These are phyloP conservation scores for Melanogrammus aeglefinus DNA, from an alignment of 2,797 vertebrate species.

Conservation along the genomic window DNA sequence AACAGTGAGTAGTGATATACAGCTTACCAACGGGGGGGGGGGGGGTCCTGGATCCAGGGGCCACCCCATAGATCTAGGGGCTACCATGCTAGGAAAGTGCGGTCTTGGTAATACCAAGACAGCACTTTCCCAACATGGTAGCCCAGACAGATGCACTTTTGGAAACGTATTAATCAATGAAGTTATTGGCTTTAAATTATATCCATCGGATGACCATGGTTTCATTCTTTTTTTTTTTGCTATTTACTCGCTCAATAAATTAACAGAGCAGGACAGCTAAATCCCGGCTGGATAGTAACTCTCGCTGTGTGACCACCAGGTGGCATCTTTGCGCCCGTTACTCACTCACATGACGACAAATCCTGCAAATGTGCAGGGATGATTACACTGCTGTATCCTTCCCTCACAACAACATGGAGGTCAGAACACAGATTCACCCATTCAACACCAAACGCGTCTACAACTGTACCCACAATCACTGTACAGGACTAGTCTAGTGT, in stretches of 20 bases:
- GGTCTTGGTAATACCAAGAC: not conserved
- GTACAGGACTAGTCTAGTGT: not conserved
- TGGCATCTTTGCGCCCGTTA: constrained; percentile 41
- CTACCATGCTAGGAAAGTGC: no score
- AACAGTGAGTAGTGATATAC: not conserved
- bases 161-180: not conserved
- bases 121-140: constrained; percentile 7
- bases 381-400: not conserved
- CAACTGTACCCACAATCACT: no score
- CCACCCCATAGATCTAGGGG: no score
- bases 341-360: constrained; percentile 34
- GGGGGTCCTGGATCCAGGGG: no score
- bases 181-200: not conserved
- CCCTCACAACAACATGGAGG: not conserved
- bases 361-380: constrained; percentile 28
- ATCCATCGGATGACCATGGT: not conserved
- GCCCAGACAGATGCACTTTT: not conserved
- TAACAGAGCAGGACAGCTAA: not conserved
- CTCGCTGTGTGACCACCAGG: constrained; percentile 52
- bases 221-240: not conserved
- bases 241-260: not conserved
- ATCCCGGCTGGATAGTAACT: not conserved
- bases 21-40: not conserved
- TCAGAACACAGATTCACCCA: not conserved
- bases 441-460: not conserved